Base-by-base conservation (phyloP, 2,113 vertebrate species). In the Alligator mississippiensis region DNA sequence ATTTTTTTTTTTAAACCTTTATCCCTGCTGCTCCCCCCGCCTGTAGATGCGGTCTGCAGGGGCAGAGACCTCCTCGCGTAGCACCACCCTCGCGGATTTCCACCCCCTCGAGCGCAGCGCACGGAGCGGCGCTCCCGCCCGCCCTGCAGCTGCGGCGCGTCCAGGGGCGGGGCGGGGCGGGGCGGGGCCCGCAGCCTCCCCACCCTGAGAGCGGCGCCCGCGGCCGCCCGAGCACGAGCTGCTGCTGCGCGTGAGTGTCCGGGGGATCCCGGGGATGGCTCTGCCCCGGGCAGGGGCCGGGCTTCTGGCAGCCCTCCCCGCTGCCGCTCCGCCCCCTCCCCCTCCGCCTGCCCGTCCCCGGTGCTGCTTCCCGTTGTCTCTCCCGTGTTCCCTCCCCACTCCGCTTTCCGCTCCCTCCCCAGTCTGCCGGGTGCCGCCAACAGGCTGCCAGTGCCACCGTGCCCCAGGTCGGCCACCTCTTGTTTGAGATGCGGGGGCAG, bases 281-380 rank as follows among this genome's bases (percentile, higher is more conserved):
- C 93, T 94, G 70, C 88, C 94, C 88, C 5, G 47, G 70, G 30
- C 88, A 94, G 84, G 87, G 82, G 93, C 68, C 77, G 14, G 24
- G 80, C 64, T 3, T 25, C 2, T 22, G 10, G 54, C 61, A 3
- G 62, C 62, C 5, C 70, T 38, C 38, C 4, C 66, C 6, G 66
- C 66, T 30, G 24, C 9, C 66, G n/a, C 66, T 21, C 66, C 25
- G 66, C 34, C 66, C 25, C 7, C 38, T 38, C 38, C 66, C 25
- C 66, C 66, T 14, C 6, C 66, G 25, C 24, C 66, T 21, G 14
- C 21, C n/a, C 24, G 16, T 24, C 15, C 4, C 66, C 16, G 59
- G 4, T 28, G 25, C 66, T 70, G 30, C 78, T 47, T 4, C 78
- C 30, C n/a, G 18, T 14, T 25, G 17, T 16, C 30, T 62, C 59